A percentile compares a stretch with the other conserved stretches of the same genome.
Conservation (phyloP, 2,888 invertebrate genomes). For the Stenotaenia linearis region DNA sequence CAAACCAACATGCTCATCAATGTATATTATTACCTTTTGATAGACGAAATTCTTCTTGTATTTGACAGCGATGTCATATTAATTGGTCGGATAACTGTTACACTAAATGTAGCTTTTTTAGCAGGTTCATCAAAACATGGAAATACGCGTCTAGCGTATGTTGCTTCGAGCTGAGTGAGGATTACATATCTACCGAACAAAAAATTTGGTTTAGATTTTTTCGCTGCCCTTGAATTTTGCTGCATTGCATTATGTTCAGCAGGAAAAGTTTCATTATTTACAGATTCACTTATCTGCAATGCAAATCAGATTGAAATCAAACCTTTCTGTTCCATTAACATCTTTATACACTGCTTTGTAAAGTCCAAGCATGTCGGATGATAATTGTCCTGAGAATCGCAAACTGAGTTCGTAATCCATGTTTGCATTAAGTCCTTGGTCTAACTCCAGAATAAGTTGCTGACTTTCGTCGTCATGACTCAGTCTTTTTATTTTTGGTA, state of each 20-base stretch:
- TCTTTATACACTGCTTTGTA: neutral
- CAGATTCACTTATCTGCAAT: too few relatives aligned
- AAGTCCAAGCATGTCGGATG: neutral
- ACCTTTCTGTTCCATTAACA: neutral
- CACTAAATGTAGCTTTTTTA: slow-evolving; percentile 71
- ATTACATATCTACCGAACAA: slow-evolving; percentile 67
- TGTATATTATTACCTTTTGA: neutral
- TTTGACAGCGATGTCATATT: slow-evolving; percentile 75
- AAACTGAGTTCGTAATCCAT: neutral
- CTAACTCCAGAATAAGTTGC: neutral
- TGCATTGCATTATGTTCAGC: neutral
- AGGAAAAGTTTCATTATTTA: too few relatives aligned
- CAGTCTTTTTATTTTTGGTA: neutral
- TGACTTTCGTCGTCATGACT: neutral
- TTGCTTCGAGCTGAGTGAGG: slow-evolving; percentile 75
- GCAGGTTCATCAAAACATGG: slow-evolving; percentile 81
- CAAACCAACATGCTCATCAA: too few relatives aligned
- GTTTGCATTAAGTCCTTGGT: neutral
- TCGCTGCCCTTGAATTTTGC: neutral
- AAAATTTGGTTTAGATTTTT: too few relatives aligned
- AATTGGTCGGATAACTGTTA: slow-evolving; percentile 71
- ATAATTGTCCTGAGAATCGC: neutral
- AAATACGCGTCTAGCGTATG: slow-evolving; percentile 71
- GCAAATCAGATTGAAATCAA: neutral
- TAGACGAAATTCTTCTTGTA: slow-evolving; percentile 49